These are phyloP conservation scores for Lordiphosa fenestrarum DNA, from an alignment of 2,888 invertebrate genomes.

Conservation along the genomic window DNA sequence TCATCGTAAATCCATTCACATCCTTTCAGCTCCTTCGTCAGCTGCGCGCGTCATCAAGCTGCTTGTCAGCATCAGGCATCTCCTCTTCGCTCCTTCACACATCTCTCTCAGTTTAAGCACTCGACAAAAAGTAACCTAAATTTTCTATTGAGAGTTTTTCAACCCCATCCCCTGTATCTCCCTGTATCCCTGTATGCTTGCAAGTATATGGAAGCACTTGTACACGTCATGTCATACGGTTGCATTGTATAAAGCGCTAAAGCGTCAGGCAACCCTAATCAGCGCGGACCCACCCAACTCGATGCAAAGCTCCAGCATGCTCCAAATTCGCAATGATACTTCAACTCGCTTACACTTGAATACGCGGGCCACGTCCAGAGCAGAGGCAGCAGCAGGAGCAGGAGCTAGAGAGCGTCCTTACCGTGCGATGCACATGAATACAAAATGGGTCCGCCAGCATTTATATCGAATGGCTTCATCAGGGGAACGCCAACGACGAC, in stretches of 20 bases:
- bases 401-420: background rate
- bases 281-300: constrained; percentile 50
- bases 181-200: too few relatives aligned
- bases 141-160: constrained; percentile 22
- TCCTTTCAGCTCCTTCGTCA: constrained; percentile 5
- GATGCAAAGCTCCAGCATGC: constrained; percentile 29
- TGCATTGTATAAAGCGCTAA: constrained; percentile 48
- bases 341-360: constrained; percentile 70
- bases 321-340: constrained; percentile 67
- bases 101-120: constrained; percentile 6
- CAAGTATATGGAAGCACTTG: constrained; percentile 47
- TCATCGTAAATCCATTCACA: constrained; percentile 7
- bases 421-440: constrained; percentile 4
- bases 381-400: background rate
- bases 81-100: constrained; percentile 1
- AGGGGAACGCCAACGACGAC: constrained; percentile 25
- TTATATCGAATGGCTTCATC: constrained; percentile 72
- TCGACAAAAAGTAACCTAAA: constrained; percentile 35
- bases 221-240: constrained; percentile 67
- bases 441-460: constrained; percentile 47
- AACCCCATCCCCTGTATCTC: constrained; percentile 6
- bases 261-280: constrained; percentile 61
- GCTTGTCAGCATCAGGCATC: constrained; percentile 30
- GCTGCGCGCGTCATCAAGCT: constrained; percentile 1
- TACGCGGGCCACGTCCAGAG: constrained; percentile 72